phyloP scores from a whole-genome alignment of 2,113 vertebrate genomes.

The human (Homo sapiens) region GRCh38 chr1:109956001-109956500 shows the following conservation, averaged over 20 bases:
- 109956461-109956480: not conserved
- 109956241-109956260: not conserved
- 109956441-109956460: not conserved
- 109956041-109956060: not conserved
- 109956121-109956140: not conserved
- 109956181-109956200: not conserved
- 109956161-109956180: not conserved
- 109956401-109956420: not conserved
- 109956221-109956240: not conserved
- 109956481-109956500: not conserved
- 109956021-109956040: not conserved
- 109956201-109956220: not conserved
- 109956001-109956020: not conserved
- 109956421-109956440: not conserved
- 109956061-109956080: not conserved
- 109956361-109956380: not conserved
- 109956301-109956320: not conserved
- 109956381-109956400: not conserved
- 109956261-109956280: not conserved
- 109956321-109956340: not conserved
- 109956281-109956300: conserved; percentile 6
- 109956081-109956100: not conserved
- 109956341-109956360: not conserved
- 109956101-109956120: not conserved
- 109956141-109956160: conserved; percentile 6